Evolutionary conservation across 2,797 vertebrate species (phyloP).

Genomic region (Urophycis tenuis): DNA sequence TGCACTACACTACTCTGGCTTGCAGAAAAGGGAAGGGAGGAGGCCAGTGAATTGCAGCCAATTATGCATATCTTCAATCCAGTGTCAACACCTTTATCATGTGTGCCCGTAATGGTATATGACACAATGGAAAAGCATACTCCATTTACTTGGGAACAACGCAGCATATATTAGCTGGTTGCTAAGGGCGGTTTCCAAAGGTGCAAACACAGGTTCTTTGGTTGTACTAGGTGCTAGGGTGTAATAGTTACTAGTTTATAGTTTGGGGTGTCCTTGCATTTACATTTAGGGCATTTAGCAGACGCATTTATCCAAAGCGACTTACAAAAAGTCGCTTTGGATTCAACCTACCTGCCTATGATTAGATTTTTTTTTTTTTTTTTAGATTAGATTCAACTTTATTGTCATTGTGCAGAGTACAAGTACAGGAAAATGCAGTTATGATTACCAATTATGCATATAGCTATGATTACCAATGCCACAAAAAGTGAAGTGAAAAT

Average conservation of each 20-base stretch:
- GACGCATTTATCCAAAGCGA: too few relatives aligned
- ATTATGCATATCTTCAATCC: neutral
- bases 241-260: neutral
- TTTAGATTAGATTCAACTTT: too few relatives aligned
- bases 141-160: neutral
- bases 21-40: neutral
- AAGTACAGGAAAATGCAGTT: too few relatives aligned
- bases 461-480: neutral
- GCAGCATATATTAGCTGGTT: too few relatives aligned
- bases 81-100: neutral
- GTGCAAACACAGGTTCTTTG: neutral
- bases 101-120: too few relatives aligned
- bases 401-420: too few relatives aligned
- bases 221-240: neutral
- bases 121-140: too few relatives aligned
- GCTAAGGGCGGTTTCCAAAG: neutral
- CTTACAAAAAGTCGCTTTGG: too few relatives aligned
- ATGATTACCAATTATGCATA: too few relatives aligned
- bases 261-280: neutral
- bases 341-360: neutral
- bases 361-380: too few relatives aligned
- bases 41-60: too few relatives aligned
- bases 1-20: neutral
- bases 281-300: too few relatives aligned
- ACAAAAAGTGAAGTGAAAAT: neutral